Evolutionary conservation across 1,140 invertebrate species (phyloP).

Genomic region (Cyphomyrmex costatus): DNA sequence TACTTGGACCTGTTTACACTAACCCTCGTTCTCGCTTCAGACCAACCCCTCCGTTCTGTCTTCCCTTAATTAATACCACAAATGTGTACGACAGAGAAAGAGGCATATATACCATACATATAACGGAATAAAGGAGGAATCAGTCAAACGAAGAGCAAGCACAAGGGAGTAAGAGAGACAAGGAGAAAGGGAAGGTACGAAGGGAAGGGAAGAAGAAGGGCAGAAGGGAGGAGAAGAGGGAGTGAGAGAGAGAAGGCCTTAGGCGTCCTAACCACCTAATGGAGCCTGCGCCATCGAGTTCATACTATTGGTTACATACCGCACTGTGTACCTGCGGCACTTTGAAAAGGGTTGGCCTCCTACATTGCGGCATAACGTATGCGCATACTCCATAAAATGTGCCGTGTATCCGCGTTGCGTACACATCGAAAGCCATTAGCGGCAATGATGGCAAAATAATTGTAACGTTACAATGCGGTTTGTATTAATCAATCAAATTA

Average conservation of each 20-base stretch:
- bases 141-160: constrained; percentile 23
- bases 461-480: constrained; percentile 58
- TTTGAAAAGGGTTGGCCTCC: constrained; percentile 64
- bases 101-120: too few relatives aligned
- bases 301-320: constrained; percentile 59
- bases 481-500: constrained; percentile 61
- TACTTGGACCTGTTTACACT: constrained; percentile 80
- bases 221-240: neutral
- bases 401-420: constrained; percentile 29
- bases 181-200: constrained; percentile 9
- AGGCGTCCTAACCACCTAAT: constrained; percentile 66
- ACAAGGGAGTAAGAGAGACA: neutral
- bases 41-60: constrained; percentile 63
- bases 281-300: constrained; percentile 68
- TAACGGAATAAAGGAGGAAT: constrained; percentile 49
- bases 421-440: constrained; percentile 59
- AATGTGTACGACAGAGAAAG: constrained; percentile 32
- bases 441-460: constrained; percentile 59
- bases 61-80: constrained; percentile 75
- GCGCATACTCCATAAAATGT: constrained; percentile 63
- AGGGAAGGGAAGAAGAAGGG: constrained; percentile 13
- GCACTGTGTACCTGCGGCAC: constrained; percentile 47
- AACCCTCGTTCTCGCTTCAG: constrained; percentile 56
- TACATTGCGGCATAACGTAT: constrained; percentile 64
- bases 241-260: constrained; percentile 37